Evolutionary conservation across 1,140 invertebrate genomes (phyloP).

Genomic region (Drosophila virilis): DNA sequence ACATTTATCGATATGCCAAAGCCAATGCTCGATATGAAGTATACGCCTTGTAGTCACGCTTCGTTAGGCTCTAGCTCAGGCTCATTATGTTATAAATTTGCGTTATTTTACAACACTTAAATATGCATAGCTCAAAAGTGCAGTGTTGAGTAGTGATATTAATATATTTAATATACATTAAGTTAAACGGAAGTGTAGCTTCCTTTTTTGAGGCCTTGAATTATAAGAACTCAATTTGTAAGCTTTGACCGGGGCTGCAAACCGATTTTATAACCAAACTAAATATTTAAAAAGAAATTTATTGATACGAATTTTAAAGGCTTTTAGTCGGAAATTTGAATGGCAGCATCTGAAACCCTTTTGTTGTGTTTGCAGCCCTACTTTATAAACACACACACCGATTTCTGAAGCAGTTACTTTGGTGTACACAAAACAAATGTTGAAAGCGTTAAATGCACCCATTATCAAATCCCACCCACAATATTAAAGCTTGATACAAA

Average conservation of each 20-base stretch:
- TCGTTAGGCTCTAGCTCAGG: constrained; percentile 11
- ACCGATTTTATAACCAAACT: neutral
- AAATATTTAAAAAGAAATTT: too few relatives aligned
- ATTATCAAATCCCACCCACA: neutral
- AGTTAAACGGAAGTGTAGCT: neutral
- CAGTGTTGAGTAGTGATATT: constrained; percentile 3
- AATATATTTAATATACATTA: neutral
- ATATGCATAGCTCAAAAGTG: constrained; percentile 2
- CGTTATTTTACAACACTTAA: constrained; percentile 10
- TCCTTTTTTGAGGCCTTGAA: neutral
- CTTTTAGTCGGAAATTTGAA: too few relatives aligned
- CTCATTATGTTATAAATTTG: neutral
- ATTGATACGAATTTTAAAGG: too few relatives aligned
- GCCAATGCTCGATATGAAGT: constrained; percentile 26
- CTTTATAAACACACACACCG: neutral
- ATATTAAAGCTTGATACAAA: constrained; percentile 15
- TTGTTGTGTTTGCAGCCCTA: neutral
- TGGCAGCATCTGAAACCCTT: too few relatives aligned
- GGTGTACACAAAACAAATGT: constrained; percentile 13
- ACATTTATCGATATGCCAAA: constrained; percentile 16
- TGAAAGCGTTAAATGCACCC: constrained; percentile 55
- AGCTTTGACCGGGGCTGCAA: constrained; percentile 5
- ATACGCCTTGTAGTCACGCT: constrained; percentile 32
- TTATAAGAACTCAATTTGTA: constrained; percentile 11
- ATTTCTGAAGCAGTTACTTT: constrained; percentile 3